phyloP scores from a whole-genome alignment of 2,888 invertebrate genomes.

The Xestoiulus laeticollis region DNA sequence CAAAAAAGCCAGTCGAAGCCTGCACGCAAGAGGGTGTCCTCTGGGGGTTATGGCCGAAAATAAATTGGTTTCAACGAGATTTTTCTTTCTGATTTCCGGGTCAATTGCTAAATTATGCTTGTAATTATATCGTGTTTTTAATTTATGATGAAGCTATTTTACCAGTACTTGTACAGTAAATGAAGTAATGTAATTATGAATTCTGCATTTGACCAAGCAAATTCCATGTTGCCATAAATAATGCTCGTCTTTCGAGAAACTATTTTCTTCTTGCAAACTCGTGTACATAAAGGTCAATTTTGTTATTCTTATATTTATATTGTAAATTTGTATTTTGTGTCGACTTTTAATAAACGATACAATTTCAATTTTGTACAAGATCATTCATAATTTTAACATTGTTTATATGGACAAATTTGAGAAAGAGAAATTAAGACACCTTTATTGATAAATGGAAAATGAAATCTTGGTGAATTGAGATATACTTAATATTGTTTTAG shows the following conservation, averaged over 20 bases:
- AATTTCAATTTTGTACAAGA: background rate
- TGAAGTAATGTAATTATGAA: background rate
- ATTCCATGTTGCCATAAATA: slow-evolving; percentile 2
- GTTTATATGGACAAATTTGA: too few relatives aligned
- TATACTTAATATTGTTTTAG: too few relatives aligned
- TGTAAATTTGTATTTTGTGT: background rate
- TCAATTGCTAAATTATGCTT: background rate
- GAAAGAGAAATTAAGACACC: too few relatives aligned
- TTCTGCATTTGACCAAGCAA: background rate
- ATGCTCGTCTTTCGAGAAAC: background rate
- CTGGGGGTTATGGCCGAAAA: slow-evolving; percentile 14
- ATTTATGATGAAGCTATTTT: background rate
- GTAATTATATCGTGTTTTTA: slow-evolving; percentile 34
- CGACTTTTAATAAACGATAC: background rate
- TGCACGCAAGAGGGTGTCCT: slow-evolving; percentile 7
- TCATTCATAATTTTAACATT: too few relatives aligned
- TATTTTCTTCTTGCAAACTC: background rate
- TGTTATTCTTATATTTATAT: background rate
- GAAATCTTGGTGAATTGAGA: too few relatives aligned
- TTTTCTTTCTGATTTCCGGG: background rate
- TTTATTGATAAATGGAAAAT: too few relatives aligned
- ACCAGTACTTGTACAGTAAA: background rate
- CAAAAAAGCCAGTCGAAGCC: background rate
- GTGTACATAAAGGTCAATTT: background rate
- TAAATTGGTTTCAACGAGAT: background rate